phyloP scores from a whole-genome alignment of 2,113 vertebrate species.

The Etheostoma cragini region DNA sequence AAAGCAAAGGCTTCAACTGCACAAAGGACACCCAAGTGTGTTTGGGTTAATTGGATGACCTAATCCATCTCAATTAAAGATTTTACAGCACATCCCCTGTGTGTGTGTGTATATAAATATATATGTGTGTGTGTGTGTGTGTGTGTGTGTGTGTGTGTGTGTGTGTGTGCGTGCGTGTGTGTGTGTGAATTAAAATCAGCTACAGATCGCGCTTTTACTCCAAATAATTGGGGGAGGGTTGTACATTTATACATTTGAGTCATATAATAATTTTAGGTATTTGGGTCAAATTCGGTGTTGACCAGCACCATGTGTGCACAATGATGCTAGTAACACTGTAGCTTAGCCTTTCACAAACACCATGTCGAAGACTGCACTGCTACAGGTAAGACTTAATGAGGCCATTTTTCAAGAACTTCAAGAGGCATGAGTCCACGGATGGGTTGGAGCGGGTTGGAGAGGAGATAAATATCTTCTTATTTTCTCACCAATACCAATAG shows the following conservation, averaged over 20 bases:
- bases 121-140: slow-evolving; percentile 53
- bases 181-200: slow-evolving; percentile 81
- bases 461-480: slow-evolving; percentile 4
- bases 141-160: slow-evolving; percentile 63
- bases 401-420: slow-evolving; percentile 27
- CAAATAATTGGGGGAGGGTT: slow-evolving; percentile 78
- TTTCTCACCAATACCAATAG: slow-evolving; percentile 1
- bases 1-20: slow-evolving; percentile 76
- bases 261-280: slow-evolving; percentile 62
- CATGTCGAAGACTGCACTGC: background rate
- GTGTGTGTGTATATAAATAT: slow-evolving; percentile 49
- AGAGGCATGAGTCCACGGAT: slow-evolving; percentile 2
- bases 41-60: slow-evolving; percentile 87
- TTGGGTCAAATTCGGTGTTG: slow-evolving; percentile 65
- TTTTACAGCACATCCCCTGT: slow-evolving; percentile 80
- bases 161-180: slow-evolving; percentile 64
- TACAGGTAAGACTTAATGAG: slow-evolving; percentile 21
- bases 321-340: slow-evolving; percentile 21
- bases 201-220: slow-evolving; percentile 77
- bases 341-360: slow-evolving; percentile 7
- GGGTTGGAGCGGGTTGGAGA: background rate
- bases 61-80: slow-evolving; percentile 85
- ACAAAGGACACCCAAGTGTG: slow-evolving; percentile 78
- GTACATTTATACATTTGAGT: slow-evolving; percentile 24
- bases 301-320: slow-evolving; percentile 14